A percentile compares a stretch with the other conserved stretches of the same genome.
Conservation (phyloP, 2,888 invertebrate genomes). For the Sminthurides aquaticus region DNA sequence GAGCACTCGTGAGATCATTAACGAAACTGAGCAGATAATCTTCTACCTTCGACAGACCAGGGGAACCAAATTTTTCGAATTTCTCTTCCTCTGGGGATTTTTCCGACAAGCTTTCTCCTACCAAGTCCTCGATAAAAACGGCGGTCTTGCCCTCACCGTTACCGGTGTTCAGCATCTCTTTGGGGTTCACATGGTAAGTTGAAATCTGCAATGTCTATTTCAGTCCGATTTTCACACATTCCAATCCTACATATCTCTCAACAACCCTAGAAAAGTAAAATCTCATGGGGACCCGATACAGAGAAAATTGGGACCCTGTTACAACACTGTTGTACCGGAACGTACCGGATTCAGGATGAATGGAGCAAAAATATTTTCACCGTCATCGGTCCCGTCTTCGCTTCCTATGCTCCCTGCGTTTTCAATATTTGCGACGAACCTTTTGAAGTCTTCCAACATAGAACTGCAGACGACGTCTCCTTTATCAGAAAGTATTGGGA, state of each 20-base stretch:
- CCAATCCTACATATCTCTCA: too few species aligned
- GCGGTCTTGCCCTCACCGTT: slow-evolving; percentile 6
- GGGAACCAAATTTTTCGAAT: not conserved
- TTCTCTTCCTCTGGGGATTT: slow-evolving; percentile 10
- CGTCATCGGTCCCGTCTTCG: slow-evolving; percentile 16
- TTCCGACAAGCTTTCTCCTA: slow-evolving; percentile 9
- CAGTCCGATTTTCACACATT: too few species aligned
- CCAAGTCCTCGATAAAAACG: slow-evolving; percentile 12
- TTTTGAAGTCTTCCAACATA: slow-evolving; percentile 12
- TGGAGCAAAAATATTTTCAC: slow-evolving; percentile 3
- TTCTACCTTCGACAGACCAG: slow-evolving; percentile 12
- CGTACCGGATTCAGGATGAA: slow-evolving; percentile 10
- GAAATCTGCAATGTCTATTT: not conserved
- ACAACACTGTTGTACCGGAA: slow-evolving; percentile 11
- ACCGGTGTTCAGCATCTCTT: slow-evolving; percentile 7
- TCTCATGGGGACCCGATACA: slow-evolving; percentile 7
- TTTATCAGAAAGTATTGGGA: slow-evolving; percentile 15
- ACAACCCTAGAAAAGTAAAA: slow-evolving; percentile 9
- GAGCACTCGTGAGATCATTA: too few species aligned
- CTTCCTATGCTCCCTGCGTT: slow-evolving; percentile 18
- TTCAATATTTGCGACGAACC: slow-evolving; percentile 18
- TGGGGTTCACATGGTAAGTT: slow-evolving; percentile 9
- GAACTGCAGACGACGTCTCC: slow-evolving; percentile 13
- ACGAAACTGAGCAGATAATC: slow-evolving; percentile 1
- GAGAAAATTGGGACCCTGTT: not conserved